Evolutionary conservation across 2,888 invertebrate species (phyloP).

Genomic region (Argyresthia albistria): DNA sequence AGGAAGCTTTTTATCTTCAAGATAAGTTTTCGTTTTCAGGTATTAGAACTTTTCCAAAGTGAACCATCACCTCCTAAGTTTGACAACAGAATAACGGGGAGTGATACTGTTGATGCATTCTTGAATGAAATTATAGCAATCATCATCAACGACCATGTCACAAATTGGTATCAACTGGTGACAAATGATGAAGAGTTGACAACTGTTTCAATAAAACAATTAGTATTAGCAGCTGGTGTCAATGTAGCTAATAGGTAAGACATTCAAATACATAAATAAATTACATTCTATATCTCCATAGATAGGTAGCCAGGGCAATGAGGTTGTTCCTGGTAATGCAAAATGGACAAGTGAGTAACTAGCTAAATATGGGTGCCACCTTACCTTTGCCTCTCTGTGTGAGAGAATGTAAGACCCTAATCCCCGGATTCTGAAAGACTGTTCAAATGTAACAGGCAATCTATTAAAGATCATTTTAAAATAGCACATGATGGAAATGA

Average conservation of each 20-base stretch:
- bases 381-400: too few species aligned
- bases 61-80: slow-evolving; percentile 37
- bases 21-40: slow-evolving; percentile 24
- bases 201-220: slow-evolving; percentile 74
- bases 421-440: too few species aligned
- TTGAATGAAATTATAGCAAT: slow-evolving; percentile 88
- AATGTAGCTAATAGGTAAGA: slow-evolving; percentile 79
- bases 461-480: too few species aligned
- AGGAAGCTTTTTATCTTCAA: neutral
- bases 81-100: slow-evolving; percentile 82
- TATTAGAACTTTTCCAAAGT: slow-evolving; percentile 44
- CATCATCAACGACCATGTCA: slow-evolving; percentile 86
- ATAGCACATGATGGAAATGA: too few species aligned
- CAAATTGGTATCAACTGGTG: slow-evolving; percentile 79
- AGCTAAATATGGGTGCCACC: too few species aligned
- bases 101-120: slow-evolving; percentile 88
- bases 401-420: too few species aligned
- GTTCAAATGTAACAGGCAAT: too few species aligned
- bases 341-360: too few species aligned
- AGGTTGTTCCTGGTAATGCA: too few species aligned
- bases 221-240: slow-evolving; percentile 75
- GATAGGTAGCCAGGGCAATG: too few species aligned
- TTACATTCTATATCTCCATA: too few species aligned
- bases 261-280: too few species aligned
- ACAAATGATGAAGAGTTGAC: slow-evolving; percentile 83